Conservation (phyloP, 2,888 invertebrate genomes). For the Sminthurides aquaticus region DNA sequence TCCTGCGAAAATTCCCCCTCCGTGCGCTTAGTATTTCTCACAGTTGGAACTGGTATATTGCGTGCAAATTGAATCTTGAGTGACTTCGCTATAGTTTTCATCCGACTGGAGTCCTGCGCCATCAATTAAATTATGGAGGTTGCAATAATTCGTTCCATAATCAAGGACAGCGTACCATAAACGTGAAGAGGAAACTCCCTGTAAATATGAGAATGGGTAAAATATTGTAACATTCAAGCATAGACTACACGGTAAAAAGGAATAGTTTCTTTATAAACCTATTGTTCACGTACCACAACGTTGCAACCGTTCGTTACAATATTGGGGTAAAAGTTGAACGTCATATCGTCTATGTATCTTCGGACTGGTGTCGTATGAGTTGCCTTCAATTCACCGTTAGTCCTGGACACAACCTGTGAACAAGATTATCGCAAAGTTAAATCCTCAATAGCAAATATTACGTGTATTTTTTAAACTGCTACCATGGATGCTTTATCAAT, state of each 20-base stretch:
- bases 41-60: slow-evolving; percentile 45
- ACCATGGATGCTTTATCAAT: no score
- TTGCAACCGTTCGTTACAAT: slow-evolving; percentile 40
- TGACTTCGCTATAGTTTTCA: slow-evolving; percentile 43
- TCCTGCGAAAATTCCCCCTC: no score
- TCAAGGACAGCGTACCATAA: slow-evolving; percentile 44
- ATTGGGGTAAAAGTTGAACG: slow-evolving; percentile 42
- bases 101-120: slow-evolving; percentile 43
- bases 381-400: slow-evolving; percentile 36
- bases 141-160: slow-evolving; percentile 45
- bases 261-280: no score
- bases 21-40: slow-evolving; percentile 44
- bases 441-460: no score
- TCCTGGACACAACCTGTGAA: slow-evolving; percentile 21
- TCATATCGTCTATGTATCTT: slow-evolving; percentile 43
- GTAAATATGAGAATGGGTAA: background rate
- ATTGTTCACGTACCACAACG: slow-evolving; percentile 44
- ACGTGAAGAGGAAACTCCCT: slow-evolving; percentile 45
- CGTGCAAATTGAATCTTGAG: slow-evolving; percentile 45
- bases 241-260: background rate
- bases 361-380: slow-evolving; percentile 43
- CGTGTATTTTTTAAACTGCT: no score
- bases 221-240: background rate
- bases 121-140: slow-evolving; percentile 45
- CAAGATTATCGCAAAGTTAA: background rate